These are phyloP conservation scores for Python bivittatus DNA, from an alignment of 2,113 vertebrate genomes.

Conservation along the genomic window DNA sequence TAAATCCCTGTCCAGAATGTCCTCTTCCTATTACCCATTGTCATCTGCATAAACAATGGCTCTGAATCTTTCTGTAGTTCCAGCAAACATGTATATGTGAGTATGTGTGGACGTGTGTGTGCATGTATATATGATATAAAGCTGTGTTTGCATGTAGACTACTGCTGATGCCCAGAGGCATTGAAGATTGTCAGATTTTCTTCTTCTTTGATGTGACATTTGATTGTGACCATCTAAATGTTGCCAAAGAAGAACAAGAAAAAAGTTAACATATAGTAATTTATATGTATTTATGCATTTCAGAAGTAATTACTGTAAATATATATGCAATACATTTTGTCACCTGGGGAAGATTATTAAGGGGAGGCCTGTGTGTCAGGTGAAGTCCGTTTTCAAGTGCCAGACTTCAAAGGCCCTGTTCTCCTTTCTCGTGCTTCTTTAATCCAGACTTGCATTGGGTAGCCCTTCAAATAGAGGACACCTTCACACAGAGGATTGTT, in stretches of 20 bases:
- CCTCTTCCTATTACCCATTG: no score
- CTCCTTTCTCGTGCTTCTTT: not conserved
- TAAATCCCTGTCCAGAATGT: no score
- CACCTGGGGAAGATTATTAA: not conserved
- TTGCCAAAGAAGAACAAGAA: not conserved
- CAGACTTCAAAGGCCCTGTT: not conserved
- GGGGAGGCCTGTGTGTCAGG: not conserved
- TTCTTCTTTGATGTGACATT: not conserved
- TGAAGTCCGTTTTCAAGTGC: not conserved
- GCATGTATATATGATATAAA: not conserved
- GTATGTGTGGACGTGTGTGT: no score
- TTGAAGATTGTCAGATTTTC: not conserved
- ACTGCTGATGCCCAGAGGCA: no score
- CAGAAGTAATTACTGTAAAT: not conserved
- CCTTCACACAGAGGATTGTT: not conserved
- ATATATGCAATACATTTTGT: not conserved
- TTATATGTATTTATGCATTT: not conserved
- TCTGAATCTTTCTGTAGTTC: no score
- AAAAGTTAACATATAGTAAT: not conserved
- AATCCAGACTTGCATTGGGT: not conserved
- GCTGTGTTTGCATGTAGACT: not conserved
- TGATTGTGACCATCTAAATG: not conserved
- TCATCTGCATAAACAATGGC: no score
- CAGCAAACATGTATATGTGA: no score
- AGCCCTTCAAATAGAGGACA: not conserved